Evolutionary conservation across 2,113 vertebrate species (phyloP).

Genomic region (Sinosuthora webbiana): DNA sequence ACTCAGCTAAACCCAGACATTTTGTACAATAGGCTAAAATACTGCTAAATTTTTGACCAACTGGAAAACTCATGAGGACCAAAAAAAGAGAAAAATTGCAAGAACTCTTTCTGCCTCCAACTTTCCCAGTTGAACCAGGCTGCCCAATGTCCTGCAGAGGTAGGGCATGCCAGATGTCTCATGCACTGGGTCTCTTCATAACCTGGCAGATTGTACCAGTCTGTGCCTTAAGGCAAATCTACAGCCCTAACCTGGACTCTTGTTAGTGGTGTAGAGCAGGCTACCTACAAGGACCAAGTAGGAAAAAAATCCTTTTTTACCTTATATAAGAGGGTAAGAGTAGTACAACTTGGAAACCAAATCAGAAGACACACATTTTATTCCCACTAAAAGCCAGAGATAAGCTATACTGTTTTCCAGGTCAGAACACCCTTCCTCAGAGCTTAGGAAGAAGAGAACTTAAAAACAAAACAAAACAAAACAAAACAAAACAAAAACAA

Average conservation of each 20-base stretch:
- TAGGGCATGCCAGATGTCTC: neutral
- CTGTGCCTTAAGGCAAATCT: neutral
- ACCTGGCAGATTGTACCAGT: neutral
- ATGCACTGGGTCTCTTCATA: neutral
- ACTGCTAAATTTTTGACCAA: neutral
- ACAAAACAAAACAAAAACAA: too few relatives aligned
- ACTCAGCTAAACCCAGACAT: neutral
- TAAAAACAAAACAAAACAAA: too few relatives aligned
- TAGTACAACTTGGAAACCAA: neutral
- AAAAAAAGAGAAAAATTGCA: neutral
- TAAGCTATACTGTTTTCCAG: neutral
- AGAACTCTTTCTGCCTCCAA: neutral
- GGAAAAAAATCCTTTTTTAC: neutral
- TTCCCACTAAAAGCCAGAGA: neutral
- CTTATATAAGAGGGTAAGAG: neutral
- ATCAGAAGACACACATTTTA: neutral
- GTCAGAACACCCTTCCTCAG: neutral
- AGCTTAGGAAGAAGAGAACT: neutral
- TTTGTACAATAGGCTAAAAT: neutral
- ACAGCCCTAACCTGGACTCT: neutral
- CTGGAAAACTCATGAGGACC: neutral
- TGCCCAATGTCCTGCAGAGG: neutral
- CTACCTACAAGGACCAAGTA: neutral
- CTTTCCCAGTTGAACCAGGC: neutral
- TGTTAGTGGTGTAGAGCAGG: neutral